Conservation (phyloP, 2,888 invertebrate genomes). For the Agrochola litura region DNA sequence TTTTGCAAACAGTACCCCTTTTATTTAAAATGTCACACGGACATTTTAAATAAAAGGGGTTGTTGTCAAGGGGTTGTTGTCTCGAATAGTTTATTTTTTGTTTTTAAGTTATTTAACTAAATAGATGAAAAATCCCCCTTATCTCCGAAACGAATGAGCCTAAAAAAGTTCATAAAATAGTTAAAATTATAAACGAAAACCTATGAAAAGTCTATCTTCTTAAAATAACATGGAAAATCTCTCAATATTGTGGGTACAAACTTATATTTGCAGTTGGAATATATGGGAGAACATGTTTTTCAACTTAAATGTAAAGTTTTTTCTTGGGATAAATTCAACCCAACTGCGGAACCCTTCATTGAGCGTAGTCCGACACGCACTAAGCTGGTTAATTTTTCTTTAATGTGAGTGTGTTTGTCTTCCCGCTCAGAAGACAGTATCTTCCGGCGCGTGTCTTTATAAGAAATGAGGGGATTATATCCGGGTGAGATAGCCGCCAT, state of each 20-base stretch:
- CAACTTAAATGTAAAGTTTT: not conserved
- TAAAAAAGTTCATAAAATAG: not conserved
- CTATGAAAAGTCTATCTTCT: no score
- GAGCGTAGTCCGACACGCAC: no score
- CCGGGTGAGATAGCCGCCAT: not conserved
- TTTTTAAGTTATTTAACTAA: no score
- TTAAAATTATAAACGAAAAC: not conserved
- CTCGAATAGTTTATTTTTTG: no score
- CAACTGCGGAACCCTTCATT: no score
- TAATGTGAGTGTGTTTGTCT: conserved; percentile 20
- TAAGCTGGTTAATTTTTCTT: not conserved
- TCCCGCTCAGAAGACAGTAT: conserved; percentile 3
- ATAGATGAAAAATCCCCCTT: no score
- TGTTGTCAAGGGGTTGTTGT: no score
- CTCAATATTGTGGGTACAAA: not conserved
- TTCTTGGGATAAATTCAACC: no score
- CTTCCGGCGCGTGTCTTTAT: conserved; percentile 23
- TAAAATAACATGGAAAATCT: not conserved
- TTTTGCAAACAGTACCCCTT: no score
- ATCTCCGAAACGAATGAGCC: no score
- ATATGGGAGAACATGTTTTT: not conserved
- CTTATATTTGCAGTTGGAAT: not conserved
- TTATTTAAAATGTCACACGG: no score
- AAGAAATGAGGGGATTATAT: conserved; percentile 31
- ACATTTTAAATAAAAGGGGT: no score